Evolutionary conservation across 2,797 vertebrate genomes (phyloP), one percentile per base, ranked within the genome.

Genomic region (Gallinago stenura): DNA sequence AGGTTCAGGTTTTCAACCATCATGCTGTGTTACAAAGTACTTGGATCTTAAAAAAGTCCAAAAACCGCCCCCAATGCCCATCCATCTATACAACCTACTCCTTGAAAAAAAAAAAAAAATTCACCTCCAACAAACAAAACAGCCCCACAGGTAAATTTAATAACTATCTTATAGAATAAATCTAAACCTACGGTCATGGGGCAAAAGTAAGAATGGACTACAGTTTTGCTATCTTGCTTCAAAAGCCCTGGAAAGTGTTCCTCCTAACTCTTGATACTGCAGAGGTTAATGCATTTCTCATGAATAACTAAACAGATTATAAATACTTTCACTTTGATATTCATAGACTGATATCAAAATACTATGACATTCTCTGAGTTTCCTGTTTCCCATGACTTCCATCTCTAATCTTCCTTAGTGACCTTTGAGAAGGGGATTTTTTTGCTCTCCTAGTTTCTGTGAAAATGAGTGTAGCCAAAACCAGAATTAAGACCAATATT

Each of bases 321-420:
- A 96, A 96, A 96, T 94, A 94, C 56, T 92, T 94, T 79, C 54
- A 69, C 73, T 96, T 90, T 88, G 88, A 93, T 96, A 95, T 96
- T 96, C 90, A 82, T 45, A 94, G 88, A 58, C 46, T 70, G 73
- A 90, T 87, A 83, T 57, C 30, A 91, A 95, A 94, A 93, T 86
- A 81, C 37, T 81, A 8, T 39, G 87, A 91, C 56, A 48, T 84
- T 87, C 71, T 28, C 14, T 3, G 15, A 89, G 70, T 73, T 96
- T 96, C 90, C 92, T 96, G 90, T 96, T 96, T 96, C 96, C 78
- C 96, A 96, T 92, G 95, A 69, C 39, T 96, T 93, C 28, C 43
- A 87, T 82, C 69, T 94, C 39, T 69, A 82, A 61, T 35, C 54
- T 93, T 62, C 85, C 25, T 43, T 43, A 72, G 51, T 84, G 92